Evolutionary conservation across 2,888 invertebrate species (phyloP).

Genomic region (Acanthosepion esculentum): DNA sequence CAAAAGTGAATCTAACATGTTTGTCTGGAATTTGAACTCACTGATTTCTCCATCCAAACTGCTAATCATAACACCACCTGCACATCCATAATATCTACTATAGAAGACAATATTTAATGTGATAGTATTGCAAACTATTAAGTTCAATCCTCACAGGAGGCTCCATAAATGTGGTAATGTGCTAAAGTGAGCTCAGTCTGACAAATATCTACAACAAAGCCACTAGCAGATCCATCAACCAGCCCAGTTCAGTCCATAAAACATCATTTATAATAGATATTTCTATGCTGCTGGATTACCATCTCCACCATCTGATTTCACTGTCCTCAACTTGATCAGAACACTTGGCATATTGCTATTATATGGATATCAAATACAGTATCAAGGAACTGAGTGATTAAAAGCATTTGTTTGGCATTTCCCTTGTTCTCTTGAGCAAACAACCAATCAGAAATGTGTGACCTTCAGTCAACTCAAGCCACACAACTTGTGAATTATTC

Average conservation of each 20-base stretch:
- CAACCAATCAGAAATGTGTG: constrained; percentile 18
- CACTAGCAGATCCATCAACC: not conserved
- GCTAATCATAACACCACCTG: no score
- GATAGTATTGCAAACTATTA: no score
- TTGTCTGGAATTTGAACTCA: no score
- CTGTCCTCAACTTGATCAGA: not conserved
- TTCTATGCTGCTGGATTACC: not conserved
- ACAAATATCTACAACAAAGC: not conserved
- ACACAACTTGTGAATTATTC: not conserved
- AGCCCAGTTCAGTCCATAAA: not conserved
- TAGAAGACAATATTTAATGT: no score
- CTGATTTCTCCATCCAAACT: no score
- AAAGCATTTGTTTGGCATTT: not conserved
- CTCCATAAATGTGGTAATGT: no score
- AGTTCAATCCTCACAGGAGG: not conserved
- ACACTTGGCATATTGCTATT: not conserved
- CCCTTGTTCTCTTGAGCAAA: not conserved
- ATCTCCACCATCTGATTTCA: not conserved
- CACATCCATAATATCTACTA: no score
- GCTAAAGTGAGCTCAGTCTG: not conserved
- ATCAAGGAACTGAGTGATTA: not conserved
- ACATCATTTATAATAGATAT: not conserved
- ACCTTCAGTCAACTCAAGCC: not conserved
- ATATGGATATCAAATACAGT: not conserved
- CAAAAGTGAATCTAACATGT: no score